Base-by-base conservation (phyloP, 2,113 vertebrate species). In the Halcyon malimbica region DNA sequence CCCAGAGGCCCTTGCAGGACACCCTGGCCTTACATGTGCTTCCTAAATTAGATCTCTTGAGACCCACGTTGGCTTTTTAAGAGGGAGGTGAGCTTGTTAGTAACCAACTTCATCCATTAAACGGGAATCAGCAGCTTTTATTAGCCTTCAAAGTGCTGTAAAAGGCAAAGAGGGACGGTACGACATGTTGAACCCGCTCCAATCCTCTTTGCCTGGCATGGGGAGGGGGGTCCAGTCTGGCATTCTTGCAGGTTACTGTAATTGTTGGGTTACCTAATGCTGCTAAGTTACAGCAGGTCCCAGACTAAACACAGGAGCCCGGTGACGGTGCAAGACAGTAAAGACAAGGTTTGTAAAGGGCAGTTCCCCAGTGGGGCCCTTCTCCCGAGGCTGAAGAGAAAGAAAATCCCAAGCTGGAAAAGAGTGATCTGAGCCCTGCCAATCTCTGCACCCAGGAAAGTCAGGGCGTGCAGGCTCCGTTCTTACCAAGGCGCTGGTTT, bases 11-110 rank as follows among this genome's bases (percentile, higher is more conserved):
- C 59, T 33, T 25, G 9, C 46, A 84, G 89, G 86, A 84, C 89
- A 94, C 89, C 87, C 46, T 53, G 29, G 46, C 83, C 53, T 76
- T 87, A 41, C 63, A 75, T 1, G 9, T 57, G 81, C 83, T 18
- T 89, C 91, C 91, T 73, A 93, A 96, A 96, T 95, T 15, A 91
- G 89, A 75, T 76, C 94, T 93, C 94, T 62, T 11, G 96, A 73
- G 95, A 82, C 9, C 4, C 1, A 73, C 2, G 1, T 4, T 37
- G 81, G 57, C 33, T 89, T 68, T 85, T 89, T 64, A 71, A 73
- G 88, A 83, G 87, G 33, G 89, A 84, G 73, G 84, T 31, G 87
- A 96, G 87, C 74, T 91, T 44, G 77, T 95, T 85, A 94, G 91
- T 35, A 82, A 57, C 93, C 93, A 79, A 69, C 9, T 1, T n/a